A percentile compares a stretch with the other conserved stretches of the same genome.
phyloP scores from a whole-genome alignment of 2,888 invertebrate genomes.

The Hipparchia semele region DNA sequence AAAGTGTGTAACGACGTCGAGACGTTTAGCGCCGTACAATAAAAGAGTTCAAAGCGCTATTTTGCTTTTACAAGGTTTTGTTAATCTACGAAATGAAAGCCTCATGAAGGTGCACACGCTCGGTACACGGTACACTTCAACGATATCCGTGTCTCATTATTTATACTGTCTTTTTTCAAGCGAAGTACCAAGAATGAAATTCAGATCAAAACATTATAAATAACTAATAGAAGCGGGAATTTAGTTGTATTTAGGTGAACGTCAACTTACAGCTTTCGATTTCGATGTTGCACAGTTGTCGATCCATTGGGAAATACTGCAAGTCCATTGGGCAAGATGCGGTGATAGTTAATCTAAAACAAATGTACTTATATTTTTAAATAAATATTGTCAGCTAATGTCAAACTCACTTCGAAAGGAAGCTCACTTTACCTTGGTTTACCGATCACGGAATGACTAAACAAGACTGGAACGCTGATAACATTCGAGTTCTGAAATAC shows the following conservation, averaged over 20 bases:
- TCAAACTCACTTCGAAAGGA: no score
- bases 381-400: no score
- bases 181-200: slow-evolving; percentile 24
- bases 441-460: no score
- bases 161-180: slow-evolving; percentile 32
- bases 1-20: slow-evolving; percentile 44
- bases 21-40: slow-evolving; percentile 43
- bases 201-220: slow-evolving; percentile 24
- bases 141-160: slow-evolving; percentile 11
- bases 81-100: slow-evolving; percentile 57
- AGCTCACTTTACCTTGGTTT: no score
- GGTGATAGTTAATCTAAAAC: slow-evolving; percentile 94
- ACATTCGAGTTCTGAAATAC: no score
- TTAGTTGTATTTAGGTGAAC: neutral
- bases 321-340: slow-evolving; percentile 98
- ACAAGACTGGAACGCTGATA: no score
- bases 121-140: slow-evolving; percentile 23
- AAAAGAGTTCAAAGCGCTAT: slow-evolving; percentile 48
- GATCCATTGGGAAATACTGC: slow-evolving; percentile 98
- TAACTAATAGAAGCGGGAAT: slow-evolving; percentile 16
- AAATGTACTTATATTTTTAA: neutral
- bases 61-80: slow-evolving; percentile 40
- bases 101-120: slow-evolving; percentile 46
- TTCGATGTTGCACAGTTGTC: slow-evolving; percentile 96
- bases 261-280: slow-evolving; percentile 98